A percentile compares a stretch with the other conserved stretches of the same genome.
Conservation (phyloP, 2,888 invertebrate species). For the Clusia tigrina region DNA sequence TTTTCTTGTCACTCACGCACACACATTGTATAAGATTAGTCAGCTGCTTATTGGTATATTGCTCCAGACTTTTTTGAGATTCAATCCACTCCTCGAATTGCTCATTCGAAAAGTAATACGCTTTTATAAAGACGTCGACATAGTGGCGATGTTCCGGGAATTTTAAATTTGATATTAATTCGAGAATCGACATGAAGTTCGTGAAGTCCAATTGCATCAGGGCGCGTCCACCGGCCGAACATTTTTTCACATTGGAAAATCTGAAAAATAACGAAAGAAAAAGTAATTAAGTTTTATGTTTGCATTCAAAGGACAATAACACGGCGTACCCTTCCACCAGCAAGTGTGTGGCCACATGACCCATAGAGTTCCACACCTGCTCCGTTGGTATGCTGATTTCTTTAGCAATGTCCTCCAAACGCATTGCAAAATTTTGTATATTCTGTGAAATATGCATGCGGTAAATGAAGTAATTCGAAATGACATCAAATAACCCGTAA, state of each 20-base stretch:
- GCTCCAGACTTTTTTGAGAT: slow-evolving; percentile 83
- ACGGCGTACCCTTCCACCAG: slow-evolving; percentile 89
- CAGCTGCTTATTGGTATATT: slow-evolving; percentile 90
- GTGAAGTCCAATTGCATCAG: slow-evolving; percentile 98
- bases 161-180: slow-evolving; percentile 82
- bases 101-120: slow-evolving; percentile 90
- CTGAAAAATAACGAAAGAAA: slow-evolving; percentile 56
- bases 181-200: slow-evolving; percentile 89
- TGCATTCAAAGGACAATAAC: neutral
- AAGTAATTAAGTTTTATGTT: neutral
- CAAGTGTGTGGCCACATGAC: slow-evolving; percentile 84
- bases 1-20: slow-evolving; percentile 87
- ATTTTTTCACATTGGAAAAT: slow-evolving; percentile 89
- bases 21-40: slow-evolving; percentile 83
- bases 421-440: slow-evolving; percentile 77
- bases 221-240: slow-evolving; percentile 94
- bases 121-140: slow-evolving; percentile 95
- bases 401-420: slow-evolving; percentile 76
- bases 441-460: slow-evolving; percentile 52
- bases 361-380: slow-evolving; percentile 86
- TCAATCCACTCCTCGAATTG: slow-evolving; percentile 89
- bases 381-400: slow-evolving; percentile 76
- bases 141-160: slow-evolving; percentile 89
- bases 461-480: neutral
- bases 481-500: slow-evolving; percentile 32